Evolutionary conservation across 1,140 invertebrate species (phyloP).

Genomic region (Bombus cullumanus): DNA sequence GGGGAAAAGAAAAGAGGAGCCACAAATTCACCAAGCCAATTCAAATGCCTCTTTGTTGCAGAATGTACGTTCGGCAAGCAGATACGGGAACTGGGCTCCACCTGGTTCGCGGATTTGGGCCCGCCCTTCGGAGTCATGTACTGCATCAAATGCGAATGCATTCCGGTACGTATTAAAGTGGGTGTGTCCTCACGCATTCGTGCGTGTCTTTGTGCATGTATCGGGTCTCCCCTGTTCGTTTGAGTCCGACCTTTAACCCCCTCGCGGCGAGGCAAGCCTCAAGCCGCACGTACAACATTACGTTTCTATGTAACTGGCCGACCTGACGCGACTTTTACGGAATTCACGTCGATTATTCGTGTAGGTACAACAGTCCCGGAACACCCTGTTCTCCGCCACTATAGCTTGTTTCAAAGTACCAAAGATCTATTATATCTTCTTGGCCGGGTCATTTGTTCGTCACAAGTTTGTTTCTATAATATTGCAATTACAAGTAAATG

Average conservation of each 20-base stretch:
- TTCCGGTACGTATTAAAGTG: slow-evolving; percentile 88
- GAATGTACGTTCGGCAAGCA: slow-evolving; percentile 95
- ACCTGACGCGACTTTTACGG: slow-evolving; percentile 36
- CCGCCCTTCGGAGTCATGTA: slow-evolving; percentile 96
- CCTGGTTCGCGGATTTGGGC: slow-evolving; percentile 95
- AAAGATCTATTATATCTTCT: neutral
- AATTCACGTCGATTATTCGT: slow-evolving; percentile 13
- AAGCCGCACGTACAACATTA: slow-evolving; percentile 44
- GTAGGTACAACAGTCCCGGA: neutral
- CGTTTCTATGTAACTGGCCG: slow-evolving; percentile 34
- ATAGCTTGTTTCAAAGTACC: neutral
- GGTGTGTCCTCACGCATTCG: slow-evolving; percentile 41
- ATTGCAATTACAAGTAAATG: too few relatives aligned
- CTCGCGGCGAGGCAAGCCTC: slow-evolving; percentile 48
- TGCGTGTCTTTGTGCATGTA: neutral
- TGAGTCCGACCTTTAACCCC: slow-evolving; percentile 56
- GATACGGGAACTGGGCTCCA: slow-evolving; percentile 91
- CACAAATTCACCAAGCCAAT: slow-evolving; percentile 16
- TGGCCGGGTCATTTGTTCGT: neutral
- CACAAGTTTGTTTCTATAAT: too few relatives aligned
- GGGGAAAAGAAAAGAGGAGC: too few relatives aligned
- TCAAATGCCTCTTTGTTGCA: slow-evolving; percentile 83
- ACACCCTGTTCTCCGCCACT: neutral
- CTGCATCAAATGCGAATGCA: slow-evolving; percentile 96
- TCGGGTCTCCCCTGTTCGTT: neutral